These are phyloP conservation scores for Dione vanillae DNA, from an alignment of 2,888 invertebrate genomes.

Conservation along the genomic window DNA sequence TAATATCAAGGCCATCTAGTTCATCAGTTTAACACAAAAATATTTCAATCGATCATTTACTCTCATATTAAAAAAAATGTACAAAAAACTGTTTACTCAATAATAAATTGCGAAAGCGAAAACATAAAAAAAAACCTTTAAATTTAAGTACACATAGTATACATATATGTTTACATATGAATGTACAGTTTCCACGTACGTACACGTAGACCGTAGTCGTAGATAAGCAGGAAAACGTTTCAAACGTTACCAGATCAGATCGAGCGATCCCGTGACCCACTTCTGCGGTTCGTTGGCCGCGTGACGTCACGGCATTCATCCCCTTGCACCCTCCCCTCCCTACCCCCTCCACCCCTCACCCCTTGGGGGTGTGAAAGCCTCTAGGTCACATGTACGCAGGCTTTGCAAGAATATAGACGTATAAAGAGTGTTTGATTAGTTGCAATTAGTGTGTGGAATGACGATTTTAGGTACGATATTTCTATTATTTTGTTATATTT, in stretches of 20 bases:
- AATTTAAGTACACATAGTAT: neutral
- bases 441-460: constrained; percentile 59
- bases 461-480: constrained; percentile 70
- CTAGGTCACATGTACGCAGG: constrained; percentile 76
- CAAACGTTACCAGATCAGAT: constrained; percentile 64
- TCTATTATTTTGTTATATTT: neutral
- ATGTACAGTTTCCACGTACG: neutral
- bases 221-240: constrained; percentile 36
- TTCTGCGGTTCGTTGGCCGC: constrained; percentile 76
- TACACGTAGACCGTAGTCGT: neutral
- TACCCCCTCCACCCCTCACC: constrained; percentile 47
- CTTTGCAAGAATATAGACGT: constrained; percentile 60
- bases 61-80: too few relatives aligned
- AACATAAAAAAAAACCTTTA: too few relatives aligned
- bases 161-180: neutral
- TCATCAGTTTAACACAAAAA: too few relatives aligned
- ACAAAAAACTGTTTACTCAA: too few relatives aligned
- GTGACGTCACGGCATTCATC: constrained; percentile 74
- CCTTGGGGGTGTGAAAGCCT: constrained; percentile 66
- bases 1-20: too few relatives aligned
- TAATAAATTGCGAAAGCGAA: too few relatives aligned
- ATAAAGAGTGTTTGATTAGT: constrained; percentile 51
- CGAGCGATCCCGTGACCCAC: constrained; percentile 75
- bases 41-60: too few relatives aligned
- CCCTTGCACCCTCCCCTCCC: constrained; percentile 52